phyloP scores from a whole-genome alignment of 2,888 invertebrate genomes.

The Dasypolia templi region DNA sequence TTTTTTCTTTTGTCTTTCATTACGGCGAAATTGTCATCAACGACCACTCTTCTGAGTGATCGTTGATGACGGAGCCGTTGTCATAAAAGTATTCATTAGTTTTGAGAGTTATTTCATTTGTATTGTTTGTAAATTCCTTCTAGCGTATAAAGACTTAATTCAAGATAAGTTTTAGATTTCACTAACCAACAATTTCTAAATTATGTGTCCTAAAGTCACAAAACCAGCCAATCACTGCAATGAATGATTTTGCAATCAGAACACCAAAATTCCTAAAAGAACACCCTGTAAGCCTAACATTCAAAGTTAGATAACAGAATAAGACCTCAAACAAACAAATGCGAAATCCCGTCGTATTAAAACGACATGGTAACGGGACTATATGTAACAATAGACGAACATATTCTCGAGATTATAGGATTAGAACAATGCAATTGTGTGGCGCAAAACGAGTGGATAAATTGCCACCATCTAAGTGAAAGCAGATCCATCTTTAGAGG shows the following conservation, averaged over 20 bases:
- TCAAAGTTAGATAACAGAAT: neutral
- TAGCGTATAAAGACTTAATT: neutral
- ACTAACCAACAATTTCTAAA: neutral
- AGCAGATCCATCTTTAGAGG: neutral
- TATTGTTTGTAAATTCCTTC: conserved; percentile 4
- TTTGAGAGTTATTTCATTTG: neutral
- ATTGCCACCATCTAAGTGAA: neutral
- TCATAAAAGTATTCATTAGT: conserved; percentile 24
- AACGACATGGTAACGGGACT: conserved; percentile 32
- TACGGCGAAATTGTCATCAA: conserved; percentile 32
- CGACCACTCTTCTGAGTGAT: conserved; percentile 21
- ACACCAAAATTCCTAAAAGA: neutral
- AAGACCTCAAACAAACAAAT: conserved; percentile 8
- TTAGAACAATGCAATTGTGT: conserved; percentile 54
- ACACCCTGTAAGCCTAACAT: neutral
- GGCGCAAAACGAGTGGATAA: neutral
- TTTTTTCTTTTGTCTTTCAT: conserved; percentile 41
- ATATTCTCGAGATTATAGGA: conserved; percentile 57
- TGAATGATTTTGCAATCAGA: too few relatives aligned
- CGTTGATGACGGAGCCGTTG: conserved; percentile 18
- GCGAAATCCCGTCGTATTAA: conserved; percentile 35
- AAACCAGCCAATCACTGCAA: neutral
- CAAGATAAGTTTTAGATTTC: neutral
- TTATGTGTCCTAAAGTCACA: neutral
- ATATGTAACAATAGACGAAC: conserved; percentile 52